These are phyloP conservation scores for Ylistrum balloti DNA, from an alignment of 1,140 invertebrate genomes.

Conservation along the genomic window DNA sequence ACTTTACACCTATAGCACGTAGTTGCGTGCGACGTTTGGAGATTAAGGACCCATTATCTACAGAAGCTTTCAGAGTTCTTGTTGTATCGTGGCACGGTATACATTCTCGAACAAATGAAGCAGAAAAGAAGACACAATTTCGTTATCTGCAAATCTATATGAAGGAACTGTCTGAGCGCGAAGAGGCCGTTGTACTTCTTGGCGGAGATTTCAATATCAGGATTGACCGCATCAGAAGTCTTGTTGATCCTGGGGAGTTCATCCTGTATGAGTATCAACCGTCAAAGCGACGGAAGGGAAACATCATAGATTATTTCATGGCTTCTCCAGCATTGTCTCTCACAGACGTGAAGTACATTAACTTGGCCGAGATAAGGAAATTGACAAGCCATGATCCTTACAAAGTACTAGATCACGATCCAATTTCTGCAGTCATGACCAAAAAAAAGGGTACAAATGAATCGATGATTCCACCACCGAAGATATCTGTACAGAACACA, in stretches of 20 bases:
- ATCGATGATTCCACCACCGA: neutral
- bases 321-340: neutral
- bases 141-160: neutral
- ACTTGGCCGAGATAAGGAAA: neutral
- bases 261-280: neutral
- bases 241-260: neutral
- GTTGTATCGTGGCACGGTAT: neutral
- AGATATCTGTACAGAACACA: neutral
- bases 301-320: neutral
- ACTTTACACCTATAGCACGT: neutral
- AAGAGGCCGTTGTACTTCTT: neutral
- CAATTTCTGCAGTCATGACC: neutral
- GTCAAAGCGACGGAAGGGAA: neutral
- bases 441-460: neutral
- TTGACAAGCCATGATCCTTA: neutral
- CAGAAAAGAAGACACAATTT: constrained; percentile 14
- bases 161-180: neutral
- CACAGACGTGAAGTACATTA: neutral
- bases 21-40: neutral
- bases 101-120: neutral
- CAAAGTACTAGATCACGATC: neutral
- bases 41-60: neutral
- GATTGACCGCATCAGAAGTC: neutral
- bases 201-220: neutral
- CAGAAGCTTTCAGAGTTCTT: neutral